phyloP scores from a whole-genome alignment of 2,113 vertebrate species.

The Cricetomys ansorgei region DNA sequence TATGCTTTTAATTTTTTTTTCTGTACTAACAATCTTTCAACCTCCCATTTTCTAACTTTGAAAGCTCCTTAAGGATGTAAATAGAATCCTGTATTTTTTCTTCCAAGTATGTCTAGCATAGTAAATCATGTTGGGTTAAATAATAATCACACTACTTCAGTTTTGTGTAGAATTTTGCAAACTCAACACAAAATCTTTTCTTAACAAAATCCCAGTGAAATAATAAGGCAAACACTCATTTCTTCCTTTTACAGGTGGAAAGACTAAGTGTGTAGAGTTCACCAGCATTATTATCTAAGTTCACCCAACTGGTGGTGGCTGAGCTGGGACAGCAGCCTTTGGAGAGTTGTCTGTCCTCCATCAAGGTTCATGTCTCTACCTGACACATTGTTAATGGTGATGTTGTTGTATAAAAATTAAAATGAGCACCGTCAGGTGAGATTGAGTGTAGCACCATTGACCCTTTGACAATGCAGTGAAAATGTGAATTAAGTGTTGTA shows the following conservation, averaged over 20 bases:
- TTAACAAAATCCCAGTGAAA: neutral
- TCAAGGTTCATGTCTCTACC: neutral
- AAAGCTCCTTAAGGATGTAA: neutral
- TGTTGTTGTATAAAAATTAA: neutral
- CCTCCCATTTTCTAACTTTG: neutral
- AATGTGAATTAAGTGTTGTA: neutral
- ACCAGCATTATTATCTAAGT: neutral
- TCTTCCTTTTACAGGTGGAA: neutral
- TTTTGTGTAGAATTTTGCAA: constrained; percentile 9
- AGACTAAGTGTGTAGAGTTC: neutral
- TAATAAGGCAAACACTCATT: neutral
- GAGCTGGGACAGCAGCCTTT: neutral
- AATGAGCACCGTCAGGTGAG: neutral
- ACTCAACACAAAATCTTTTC: neutral
- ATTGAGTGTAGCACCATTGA: neutral
- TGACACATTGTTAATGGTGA: neutral
- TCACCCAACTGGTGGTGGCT: neutral
- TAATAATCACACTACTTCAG: neutral
- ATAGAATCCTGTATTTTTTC: neutral
- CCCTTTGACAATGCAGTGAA: neutral
- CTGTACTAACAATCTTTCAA: neutral
- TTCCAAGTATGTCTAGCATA: neutral
- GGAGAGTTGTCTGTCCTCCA: neutral
- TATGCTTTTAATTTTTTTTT: neutral
- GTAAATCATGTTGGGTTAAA: neutral